A percentile compares a stretch with the other conserved stretches of the same genome.
Evolutionary conservation across 2,888 invertebrate species (phyloP).

Genomic region (Pocota personata): DNA sequence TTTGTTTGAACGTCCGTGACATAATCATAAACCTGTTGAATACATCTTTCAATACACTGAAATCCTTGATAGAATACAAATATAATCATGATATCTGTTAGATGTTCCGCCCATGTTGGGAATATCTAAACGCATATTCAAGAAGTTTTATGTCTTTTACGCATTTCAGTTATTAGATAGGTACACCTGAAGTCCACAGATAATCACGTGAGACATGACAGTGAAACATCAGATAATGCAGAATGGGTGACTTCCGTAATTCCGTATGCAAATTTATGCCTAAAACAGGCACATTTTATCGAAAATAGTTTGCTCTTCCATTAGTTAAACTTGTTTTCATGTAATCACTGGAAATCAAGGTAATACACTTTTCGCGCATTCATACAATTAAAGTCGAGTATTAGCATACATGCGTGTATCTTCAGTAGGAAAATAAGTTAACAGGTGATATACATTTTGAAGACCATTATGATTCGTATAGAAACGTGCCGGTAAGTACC

Average conservation of each 20-base stretch:
- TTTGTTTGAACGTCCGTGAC: not conserved
- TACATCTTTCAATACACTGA: not conserved
- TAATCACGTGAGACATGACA: not conserved
- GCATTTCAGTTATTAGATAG: not conserved
- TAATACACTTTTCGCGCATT: not conserved
- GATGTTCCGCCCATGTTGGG: not conserved
- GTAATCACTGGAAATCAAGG: not conserved
- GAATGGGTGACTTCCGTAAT: constrained; percentile 9
- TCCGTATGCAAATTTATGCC: constrained; percentile 7
- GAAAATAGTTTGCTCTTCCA: not conserved
- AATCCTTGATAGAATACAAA: not conserved
- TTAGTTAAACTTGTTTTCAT: not conserved
- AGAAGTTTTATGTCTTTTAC: not conserved
- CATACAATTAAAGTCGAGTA: not conserved
- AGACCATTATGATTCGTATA: not conserved
- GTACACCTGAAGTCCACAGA: not conserved
- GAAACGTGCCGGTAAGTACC: not conserved
- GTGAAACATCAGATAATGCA: not conserved
- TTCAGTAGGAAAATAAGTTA: not conserved
- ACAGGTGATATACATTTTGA: not conserved
- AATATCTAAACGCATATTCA: not conserved
- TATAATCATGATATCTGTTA: not conserved
- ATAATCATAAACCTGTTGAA: not conserved
- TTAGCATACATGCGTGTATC: not conserved
- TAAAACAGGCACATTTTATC: not conserved